Evolutionary conservation across 2,113 vertebrate species (phyloP), one percentile per base, ranked within the genome.

Genomic region (Sitta europaea): DNA sequence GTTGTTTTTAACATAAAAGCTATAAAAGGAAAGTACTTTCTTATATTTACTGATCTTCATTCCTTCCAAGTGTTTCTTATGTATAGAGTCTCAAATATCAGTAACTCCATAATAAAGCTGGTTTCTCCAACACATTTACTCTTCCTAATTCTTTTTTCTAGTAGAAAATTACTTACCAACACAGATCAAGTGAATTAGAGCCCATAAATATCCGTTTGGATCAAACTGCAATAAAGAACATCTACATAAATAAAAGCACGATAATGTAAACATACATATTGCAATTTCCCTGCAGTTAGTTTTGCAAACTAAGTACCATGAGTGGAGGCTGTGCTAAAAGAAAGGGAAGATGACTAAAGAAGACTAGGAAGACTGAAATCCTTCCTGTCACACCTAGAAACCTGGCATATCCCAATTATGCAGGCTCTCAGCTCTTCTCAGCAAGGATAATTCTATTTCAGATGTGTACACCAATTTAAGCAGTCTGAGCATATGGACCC

Each of bases 171-270:
- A 98, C 99, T 98, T 98, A 99, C 99, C 99, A 72, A 98, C 96
- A 94, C 99, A 99, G 92, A 97, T 22, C 66, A 99, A 97, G 82
- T 99, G 99, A 94, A 98, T 94, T 14, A 98, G 40, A 47, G 98
- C 99, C 99, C 99, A 99, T 40, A 98, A 96, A 97, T 99, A 99
- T 85, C 98, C 98, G 1, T 97, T 97, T 74, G 88, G 84, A 97
- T 99, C 98, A 97, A 99, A 99, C 99, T 99, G 97, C 59, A 98
- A 98, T 42, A 93, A 66, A 97, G 43, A 96, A 95, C 36, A 83
- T 70, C 59, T 48, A 77, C 43, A 66, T 94, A 80, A 88, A 95
- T 53, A 33, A 58, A 70, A 55, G 15, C 75, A 80, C 1, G 0
- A 55, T 51, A 33, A 48, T 2, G 10, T 62, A 76, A 70, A 76